phyloP scores from a whole-genome alignment of 2,797 vertebrate species.

The Urosaurus nigricauda region DNA sequence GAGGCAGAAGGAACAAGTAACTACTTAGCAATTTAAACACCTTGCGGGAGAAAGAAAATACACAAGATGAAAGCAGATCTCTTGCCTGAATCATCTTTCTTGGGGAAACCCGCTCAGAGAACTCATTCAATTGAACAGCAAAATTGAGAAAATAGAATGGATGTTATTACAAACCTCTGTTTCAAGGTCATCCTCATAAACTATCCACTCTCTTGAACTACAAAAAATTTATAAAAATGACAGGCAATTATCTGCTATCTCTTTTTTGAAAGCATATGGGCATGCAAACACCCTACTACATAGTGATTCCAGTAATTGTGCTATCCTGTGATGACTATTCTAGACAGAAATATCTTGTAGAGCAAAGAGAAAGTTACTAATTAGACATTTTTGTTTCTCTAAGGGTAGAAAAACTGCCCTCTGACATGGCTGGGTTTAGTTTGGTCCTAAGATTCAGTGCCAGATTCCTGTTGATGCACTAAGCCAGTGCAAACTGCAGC shows the following conservation, averaged over 20 bases:
- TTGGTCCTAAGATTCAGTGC: background rate
- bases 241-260: constrained; percentile 39
- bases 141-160: constrained; percentile 53
- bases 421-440: background rate
- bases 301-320: background rate
- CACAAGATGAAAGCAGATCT: constrained; percentile 40
- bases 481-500: too few relatives aligned
- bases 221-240: constrained; percentile 48
- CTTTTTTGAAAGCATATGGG: constrained; percentile 24
- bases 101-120: constrained; percentile 29
- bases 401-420: background rate
- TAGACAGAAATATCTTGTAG: background rate
- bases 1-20: background rate
- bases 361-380: background rate
- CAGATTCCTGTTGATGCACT: too few relatives aligned
- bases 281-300: constrained; percentile 19
- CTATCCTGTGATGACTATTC: background rate
- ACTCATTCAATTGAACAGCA: constrained; percentile 54
- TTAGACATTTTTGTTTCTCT: background rate
- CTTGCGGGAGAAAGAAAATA: constrained; percentile 42
- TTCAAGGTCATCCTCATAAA: constrained; percentile 46
- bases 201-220: constrained; percentile 42
- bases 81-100: constrained; percentile 48
- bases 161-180: constrained; percentile 33
- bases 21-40: constrained; percentile 25